Base-by-base conservation (phyloP, 2,888 invertebrate genomes). In the Trichopoda pennipes region DNA sequence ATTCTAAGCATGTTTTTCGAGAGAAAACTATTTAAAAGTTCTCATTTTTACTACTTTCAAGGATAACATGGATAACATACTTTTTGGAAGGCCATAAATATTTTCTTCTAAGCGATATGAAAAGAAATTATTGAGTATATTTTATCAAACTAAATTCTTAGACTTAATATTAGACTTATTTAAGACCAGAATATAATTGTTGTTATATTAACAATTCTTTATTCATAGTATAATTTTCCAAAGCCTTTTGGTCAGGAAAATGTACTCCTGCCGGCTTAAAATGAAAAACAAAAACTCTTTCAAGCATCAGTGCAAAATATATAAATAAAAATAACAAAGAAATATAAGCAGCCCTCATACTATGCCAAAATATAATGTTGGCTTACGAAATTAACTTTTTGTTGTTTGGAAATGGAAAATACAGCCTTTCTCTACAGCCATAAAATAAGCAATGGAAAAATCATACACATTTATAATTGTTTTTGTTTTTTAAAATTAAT, bases 341-440 rank as follows among this genome's bases (percentile, higher is more conserved):
- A 44, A 44, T 28, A 42, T 28, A 68, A 72, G 56, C 47, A 66
- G 60, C 32, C 75, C 44, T 64, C 16, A 42, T 7, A 28, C 3
- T 8, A 28, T 4, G 7, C 3, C 7, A 4, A 28, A 28, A 28
- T 1, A 28, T 6, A 6, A 42, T 17, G n/a, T 28, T 53, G 47
- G 47, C 53, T 38, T 64, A 63, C 68, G 72, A 51, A 61, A 53
- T 56, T n/a, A 32, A 28, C 72, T 70, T 32, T 58, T 58, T 56
- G 64, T 23, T 73, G 66, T 44, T 66, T 78, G 70, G 60, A 79
- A 75, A 66, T 61, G 38, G 70, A 55, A 68, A 70, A 61, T 42
- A 42, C 61, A 47, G 70, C 53, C 56, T 66, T 79, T 10, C 35
- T 38, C 58, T 35, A 35, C 23, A 44, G 38, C 64, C 19, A 58